Conservation (phyloP, 2,113 vertebrate species). For the Ameiurus melas region DNA sequence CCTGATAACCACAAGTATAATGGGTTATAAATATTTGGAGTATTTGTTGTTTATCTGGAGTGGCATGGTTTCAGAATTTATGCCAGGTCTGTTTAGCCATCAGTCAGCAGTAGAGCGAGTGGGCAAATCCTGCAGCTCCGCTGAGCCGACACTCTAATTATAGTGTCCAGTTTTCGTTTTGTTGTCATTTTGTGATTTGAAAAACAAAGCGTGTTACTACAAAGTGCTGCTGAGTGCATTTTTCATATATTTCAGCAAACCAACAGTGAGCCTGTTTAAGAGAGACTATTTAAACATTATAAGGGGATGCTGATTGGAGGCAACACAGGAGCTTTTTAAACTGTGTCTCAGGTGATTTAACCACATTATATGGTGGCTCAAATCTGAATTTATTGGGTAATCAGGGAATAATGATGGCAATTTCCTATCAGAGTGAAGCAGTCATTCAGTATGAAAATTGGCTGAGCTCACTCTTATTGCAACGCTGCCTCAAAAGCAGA, state of each 20-base stretch:
- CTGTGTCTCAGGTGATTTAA: conserved; percentile 32
- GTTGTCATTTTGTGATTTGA: conserved; percentile 12
- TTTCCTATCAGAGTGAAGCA: conserved; percentile 40
- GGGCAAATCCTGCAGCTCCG: conserved; percentile 13
- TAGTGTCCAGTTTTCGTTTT: neutral
- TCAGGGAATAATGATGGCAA: conserved; percentile 46
- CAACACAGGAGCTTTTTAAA: conserved; percentile 11
- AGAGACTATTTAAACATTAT: neutral
- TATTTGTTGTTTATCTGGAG: neutral
- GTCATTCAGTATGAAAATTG: conserved; percentile 14
- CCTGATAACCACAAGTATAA: neutral
- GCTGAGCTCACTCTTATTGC: neutral
- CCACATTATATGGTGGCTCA: conserved; percentile 32
- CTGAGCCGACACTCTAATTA: conserved; percentile 31
- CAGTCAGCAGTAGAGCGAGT: conserved; percentile 27
- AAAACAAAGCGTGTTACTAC: neutral
- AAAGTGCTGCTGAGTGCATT: neutral
- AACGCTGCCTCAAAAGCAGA: neutral
- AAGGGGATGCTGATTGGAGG: neutral
- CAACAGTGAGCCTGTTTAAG: conserved; percentile 11
- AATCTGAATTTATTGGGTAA: conserved; percentile 52
- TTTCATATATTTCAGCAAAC: conserved; percentile 2
- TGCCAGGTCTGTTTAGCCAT: conserved; percentile 4
- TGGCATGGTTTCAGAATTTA: neutral
- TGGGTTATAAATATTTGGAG: neutral